Base-by-base conservation (phyloP, 30 jellyfish, hydroid and myxozoan species). In the Aurelia sp. region DNA sequence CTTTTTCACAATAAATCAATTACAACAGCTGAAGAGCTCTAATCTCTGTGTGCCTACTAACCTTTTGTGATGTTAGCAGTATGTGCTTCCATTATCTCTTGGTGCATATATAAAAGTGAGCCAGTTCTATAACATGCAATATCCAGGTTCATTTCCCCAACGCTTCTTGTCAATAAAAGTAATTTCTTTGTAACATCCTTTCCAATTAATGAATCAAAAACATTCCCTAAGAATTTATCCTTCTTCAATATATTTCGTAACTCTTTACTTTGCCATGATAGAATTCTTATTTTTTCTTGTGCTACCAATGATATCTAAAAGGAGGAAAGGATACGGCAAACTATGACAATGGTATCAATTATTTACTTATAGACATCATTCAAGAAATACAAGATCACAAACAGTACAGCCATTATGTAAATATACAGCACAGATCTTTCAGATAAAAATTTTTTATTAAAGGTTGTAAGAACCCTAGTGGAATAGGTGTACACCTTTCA, bases 181-280 rank as follows among this genome's bases (percentile, higher is more conserved):
- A 92, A 64, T 63, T 92, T 92, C 81, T 74, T 87, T 15, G 97
- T 80, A 6, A 92, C 85, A 77, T 92, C 98, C 80, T 92, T 72
- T 17, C 97, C 97, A 62, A 92, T 87, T 18, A 92, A 15, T 18
- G 97, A 71, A 24, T 87, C 93, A 71, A 92, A 92, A 15, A 86
- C 95, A 80, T 74, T 86, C 64, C 80, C 75, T 21, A 92, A 62
- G 77, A 92, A 74, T 53, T 20, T 38, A 44, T 87, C 90, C 44
- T 87, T 87, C n/a, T 67, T 87, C 67, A 87, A 60, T 4, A 77
- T 17, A 16, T 87, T 87, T 11, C 67, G 58, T 47, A 87, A 70
- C 20, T 20, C 74, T n/a, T 35, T 48, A 40, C 61, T 22, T 8
- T 87, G 41, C 96, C 96, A 87, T 21, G 68, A 16, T 1, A 87